Conservation (phyloP, 2,113 vertebrate genomes). For the Podarcis muralis region DNA sequence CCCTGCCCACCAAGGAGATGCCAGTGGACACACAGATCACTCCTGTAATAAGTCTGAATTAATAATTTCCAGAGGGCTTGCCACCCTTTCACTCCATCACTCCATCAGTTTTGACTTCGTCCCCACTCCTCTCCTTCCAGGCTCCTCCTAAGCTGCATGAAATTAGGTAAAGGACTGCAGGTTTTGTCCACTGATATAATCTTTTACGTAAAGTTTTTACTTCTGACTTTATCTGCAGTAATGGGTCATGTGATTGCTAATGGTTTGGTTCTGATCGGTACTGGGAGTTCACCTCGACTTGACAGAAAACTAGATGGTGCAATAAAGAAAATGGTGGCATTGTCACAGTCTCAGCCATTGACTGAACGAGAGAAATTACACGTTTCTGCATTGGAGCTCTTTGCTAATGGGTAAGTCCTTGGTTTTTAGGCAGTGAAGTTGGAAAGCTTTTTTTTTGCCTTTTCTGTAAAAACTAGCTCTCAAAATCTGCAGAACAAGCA, state of each 20-base stretch:
- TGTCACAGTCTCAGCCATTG: constrained; percentile 79
- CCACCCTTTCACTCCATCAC: too few species aligned
- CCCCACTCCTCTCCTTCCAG: too few species aligned
- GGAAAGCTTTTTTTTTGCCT: neutral
- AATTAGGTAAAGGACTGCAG: too few species aligned
- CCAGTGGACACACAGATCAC: too few species aligned
- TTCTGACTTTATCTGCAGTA: constrained; percentile 64
- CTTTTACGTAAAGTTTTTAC: neutral
- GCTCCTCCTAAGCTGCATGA: too few species aligned
- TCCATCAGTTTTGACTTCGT: too few species aligned
- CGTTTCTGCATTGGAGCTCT: constrained; percentile 82
- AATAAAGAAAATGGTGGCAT: constrained; percentile 76
- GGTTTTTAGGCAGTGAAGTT: neutral
- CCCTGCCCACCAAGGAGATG: too few species aligned
- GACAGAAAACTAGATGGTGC: constrained; percentile 79
- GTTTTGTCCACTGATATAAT: neutral
- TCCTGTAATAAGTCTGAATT: too few species aligned
- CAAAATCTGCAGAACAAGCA: neutral
- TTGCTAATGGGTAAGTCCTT: constrained; percentile 86
- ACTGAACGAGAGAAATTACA: constrained; percentile 86
- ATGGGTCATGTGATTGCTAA: constrained; percentile 91
- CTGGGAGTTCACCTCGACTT: constrained; percentile 75
- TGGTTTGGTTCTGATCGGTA: constrained; percentile 84
- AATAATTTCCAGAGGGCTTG: too few species aligned
- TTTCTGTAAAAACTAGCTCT: neutral